Conservation (phyloP, 1,140 invertebrate species). For the Telenomus remus region DNA sequence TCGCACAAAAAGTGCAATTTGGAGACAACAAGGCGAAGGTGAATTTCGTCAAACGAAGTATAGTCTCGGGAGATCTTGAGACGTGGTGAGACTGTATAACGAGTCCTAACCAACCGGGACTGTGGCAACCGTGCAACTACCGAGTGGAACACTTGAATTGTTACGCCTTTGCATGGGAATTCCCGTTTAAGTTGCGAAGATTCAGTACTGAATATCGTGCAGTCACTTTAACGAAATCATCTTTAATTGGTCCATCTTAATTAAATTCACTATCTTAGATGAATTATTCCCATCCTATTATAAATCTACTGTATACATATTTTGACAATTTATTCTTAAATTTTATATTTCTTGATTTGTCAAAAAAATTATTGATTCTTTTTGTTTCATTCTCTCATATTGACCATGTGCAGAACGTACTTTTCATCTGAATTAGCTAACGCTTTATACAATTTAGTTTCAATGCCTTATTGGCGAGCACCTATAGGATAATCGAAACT, state of each 20-base stretch:
- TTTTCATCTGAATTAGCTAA: too few species aligned
- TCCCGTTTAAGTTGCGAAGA: constrained; percentile 16
- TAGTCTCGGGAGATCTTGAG: constrained; percentile 49
- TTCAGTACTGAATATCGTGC: constrained; percentile 36
- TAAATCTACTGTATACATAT: too few species aligned
- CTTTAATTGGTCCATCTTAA: constrained; percentile 46
- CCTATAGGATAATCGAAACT: too few species aligned
- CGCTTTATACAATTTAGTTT: too few species aligned
- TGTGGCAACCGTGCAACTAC: constrained; percentile 45
- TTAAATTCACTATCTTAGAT: constrained; percentile 15
- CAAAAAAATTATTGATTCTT: too few species aligned
- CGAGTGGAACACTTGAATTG: constrained; percentile 52
- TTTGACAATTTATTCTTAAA: too few species aligned
- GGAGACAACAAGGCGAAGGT: constrained; percentile 45
- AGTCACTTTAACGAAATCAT: constrained; percentile 29
- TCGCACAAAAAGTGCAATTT: constrained; percentile 46
- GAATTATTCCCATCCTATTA: too few species aligned
- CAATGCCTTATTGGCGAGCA: too few species aligned
- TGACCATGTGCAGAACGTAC: too few species aligned
- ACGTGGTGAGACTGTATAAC: constrained; percentile 54
- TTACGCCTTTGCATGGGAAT: constrained; percentile 53
- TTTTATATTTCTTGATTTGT: too few species aligned
- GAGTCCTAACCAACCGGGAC: constrained; percentile 51
- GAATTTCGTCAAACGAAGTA: constrained; percentile 57
- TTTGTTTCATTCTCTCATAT: too few species aligned